A percentile compares a stretch with the other conserved stretches of the same genome.
Evolutionary conservation across 2,888 invertebrate genomes (phyloP).

Genomic region (Heliconius charithonia): DNA sequence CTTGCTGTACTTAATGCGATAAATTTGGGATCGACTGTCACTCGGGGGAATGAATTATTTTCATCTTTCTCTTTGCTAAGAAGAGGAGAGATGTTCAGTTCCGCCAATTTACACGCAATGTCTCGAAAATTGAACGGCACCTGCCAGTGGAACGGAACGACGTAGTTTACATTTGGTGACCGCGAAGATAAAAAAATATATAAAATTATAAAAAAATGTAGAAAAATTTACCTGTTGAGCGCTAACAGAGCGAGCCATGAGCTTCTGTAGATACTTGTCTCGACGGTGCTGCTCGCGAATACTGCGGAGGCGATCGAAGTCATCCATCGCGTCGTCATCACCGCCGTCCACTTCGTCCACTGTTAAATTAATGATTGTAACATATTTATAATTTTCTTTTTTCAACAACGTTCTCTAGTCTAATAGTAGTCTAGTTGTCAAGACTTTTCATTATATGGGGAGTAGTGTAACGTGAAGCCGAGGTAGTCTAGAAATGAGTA

Average conservation of each 20-base stretch:
- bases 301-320: conserved; percentile 88
- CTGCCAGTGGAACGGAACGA: too few relatives aligned
- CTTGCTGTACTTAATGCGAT: too few relatives aligned
- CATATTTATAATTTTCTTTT: background rate
- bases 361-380: conserved; percentile 44
- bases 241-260: conserved; percentile 84
- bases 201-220: too few relatives aligned
- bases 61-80: background rate
- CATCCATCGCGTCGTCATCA: conserved; percentile 80
- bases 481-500: too few relatives aligned
- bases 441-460: too few relatives aligned
- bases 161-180: too few relatives aligned
- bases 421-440: too few relatives aligned
- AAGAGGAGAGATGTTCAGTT: too few relatives aligned
- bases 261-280: conserved; percentile 84
- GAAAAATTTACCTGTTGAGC: conserved; percentile 74
- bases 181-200: background rate
- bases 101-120: too few relatives aligned
- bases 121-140: background rate
- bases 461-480: too few relatives aligned
- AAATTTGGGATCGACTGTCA: background rate
- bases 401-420: too few relatives aligned
- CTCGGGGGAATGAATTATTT: background rate
- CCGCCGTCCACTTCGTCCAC: conserved; percentile 76
- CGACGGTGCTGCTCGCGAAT: conserved; percentile 88